Base-by-base conservation (phyloP, 2,888 invertebrate genomes). In the Ligdia adustata region DNA sequence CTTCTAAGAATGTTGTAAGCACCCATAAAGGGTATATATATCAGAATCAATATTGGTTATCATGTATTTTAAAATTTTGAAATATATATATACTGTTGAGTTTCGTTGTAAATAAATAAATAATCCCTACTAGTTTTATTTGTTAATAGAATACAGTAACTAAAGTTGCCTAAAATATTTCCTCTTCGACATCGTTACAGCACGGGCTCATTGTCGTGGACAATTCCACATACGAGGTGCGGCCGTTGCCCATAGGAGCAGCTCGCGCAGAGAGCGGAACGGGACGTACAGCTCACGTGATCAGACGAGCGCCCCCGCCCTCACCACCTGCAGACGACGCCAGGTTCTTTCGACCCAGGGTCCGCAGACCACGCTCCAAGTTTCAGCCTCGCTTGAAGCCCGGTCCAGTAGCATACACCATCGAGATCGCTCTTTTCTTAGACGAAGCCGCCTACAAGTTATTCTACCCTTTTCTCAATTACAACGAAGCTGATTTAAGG, bases 341-440 rank as follows among this genome's bases (percentile, higher is more conserved):
- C 9, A 69, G 83, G 2, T 65, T 73, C 0, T 63, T 88, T 6
- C 72, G 84, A 0, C 77, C 76, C 11, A 71, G 76, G 15, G 67
- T 63, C 16, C 73, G 82, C 4, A 69, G 74, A 6, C 83, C 82
- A 2, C 75, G 85, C n/a, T 65, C 61, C 22, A 59, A 62, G 13
- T 41, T 41, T 18, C 52, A 56, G 27, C 55, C 67, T 6, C 67
- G 55, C 9, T 40, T 56, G 14, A 78, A 79, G 34, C 72, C 72
- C 2, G 74, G 71, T 2, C 80, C 80, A 0, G 64, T 82, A 5
- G 79, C 80, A 44, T 88, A 93, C 51, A 94, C 93, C 2, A 84
- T 95, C 24, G 95, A 96, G 74, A 78, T 95, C 37, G 95, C 94
- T 0, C 77, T 95, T 27, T 95, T 95, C 75, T 92, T 95, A 60